Evolutionary conservation across 2,113 vertebrate species (phyloP), one percentile per base, ranked within the genome.

Genomic region (Callionymus lyra): DNA sequence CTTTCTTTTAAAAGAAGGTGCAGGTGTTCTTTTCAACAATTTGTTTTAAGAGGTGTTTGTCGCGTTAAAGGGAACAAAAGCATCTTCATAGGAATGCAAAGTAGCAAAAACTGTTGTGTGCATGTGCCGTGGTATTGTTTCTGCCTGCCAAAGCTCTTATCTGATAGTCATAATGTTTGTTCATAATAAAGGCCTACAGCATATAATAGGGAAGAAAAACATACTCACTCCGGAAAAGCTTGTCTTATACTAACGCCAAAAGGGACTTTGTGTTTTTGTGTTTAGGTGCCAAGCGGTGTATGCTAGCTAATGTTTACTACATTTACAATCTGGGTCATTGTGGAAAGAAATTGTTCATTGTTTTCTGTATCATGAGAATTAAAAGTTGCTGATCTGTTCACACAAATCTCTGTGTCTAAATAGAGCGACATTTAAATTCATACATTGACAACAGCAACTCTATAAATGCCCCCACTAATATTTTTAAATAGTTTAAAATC

Each of bases 101-200:
- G 13, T 16, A 33, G 31, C 45, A 38, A 40, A 27, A 34, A 15
- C 21, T 44, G 40, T 8, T 49, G 51, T 34, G 15, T 65, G 59
- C 59, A 75, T 74, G 73, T 40, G 12, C 38, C 16, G 44, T 72
- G 44, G 56, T 42, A 49, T 55, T 52, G 13, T 36, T 18, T 61
- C 41, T 53, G 41, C 38, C 42, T 54, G 51, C 37, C 39, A 27
- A 27, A 27, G 4, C 21, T 4, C 8, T 27, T 27, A 5, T 27
- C 8, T 27, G 21, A 27, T 5, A 27, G 4, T 8, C 21, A 27
- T 8, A 27, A 27, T 27, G 21, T 27, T 27, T 4, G 8, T 27
- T 27, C 4, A 5, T 27, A 8, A 27, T 27, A 27, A 27, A 27
- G 8, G 21, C 21, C 21, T 27, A 27, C 21, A 27, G 8, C 21